A percentile compares a stretch with the other conserved stretches of the same genome.
Conservation (phyloP, 2,797 vertebrate species). For the Caiman crocodilus region DNA sequence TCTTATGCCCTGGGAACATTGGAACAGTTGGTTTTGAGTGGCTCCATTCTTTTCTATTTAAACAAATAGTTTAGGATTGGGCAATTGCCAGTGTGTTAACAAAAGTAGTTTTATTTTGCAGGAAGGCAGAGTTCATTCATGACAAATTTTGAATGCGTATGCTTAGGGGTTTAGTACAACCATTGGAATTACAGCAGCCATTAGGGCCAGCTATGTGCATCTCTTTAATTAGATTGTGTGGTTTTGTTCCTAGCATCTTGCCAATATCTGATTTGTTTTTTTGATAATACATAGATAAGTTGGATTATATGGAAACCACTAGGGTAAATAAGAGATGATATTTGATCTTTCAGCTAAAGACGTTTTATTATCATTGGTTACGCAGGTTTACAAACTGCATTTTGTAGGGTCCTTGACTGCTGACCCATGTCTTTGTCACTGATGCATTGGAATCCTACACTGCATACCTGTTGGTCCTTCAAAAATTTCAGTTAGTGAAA, state of each 20-base stretch:
- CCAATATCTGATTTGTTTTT: conserved; percentile 1
- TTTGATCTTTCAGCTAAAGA: background rate
- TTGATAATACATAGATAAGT: background rate
- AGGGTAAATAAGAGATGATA: background rate
- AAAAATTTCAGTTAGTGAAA: background rate
- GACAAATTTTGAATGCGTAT: background rate
- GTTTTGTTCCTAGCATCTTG: background rate
- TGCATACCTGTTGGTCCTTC: background rate
- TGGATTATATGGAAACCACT: background rate
- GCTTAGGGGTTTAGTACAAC: background rate
- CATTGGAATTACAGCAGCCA: conserved; percentile 2
- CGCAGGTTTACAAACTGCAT: background rate
- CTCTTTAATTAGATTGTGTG: background rate
- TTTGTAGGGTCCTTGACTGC: background rate
- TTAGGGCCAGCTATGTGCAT: background rate
- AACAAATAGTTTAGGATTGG: background rate
- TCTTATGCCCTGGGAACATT: background rate
- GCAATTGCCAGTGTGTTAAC: background rate
- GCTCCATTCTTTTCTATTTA: background rate
- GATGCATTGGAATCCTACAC: background rate
- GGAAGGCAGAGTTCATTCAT: background rate
- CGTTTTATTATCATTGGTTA: background rate
- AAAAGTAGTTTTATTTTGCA: background rate
- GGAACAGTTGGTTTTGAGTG: background rate
- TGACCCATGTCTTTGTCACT: background rate